Conservation (phyloP, 2,888 invertebrate species). For the Phyllotreta striolata region DNA sequence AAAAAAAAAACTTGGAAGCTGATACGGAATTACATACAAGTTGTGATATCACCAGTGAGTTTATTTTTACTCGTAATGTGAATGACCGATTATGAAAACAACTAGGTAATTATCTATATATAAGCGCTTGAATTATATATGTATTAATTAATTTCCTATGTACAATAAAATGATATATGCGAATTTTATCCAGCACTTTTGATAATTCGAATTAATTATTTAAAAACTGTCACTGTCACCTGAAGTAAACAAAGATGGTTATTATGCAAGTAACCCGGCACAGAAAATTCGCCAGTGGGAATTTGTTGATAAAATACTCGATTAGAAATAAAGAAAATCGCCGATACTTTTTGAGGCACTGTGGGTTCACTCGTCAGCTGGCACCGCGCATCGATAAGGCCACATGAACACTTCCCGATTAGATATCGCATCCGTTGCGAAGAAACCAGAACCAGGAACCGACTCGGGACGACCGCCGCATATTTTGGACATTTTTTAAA, state of each 20-base stretch:
- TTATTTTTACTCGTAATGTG: conserved; percentile 59
- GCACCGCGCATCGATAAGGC: neutral
- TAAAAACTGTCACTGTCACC: conserved; percentile 1
- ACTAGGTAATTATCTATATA: conserved; percentile 31
- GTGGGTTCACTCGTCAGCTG: conserved; percentile 1
- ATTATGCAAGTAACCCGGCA: too few species aligned
- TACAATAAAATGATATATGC: neutral
- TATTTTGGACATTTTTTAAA: conserved; percentile 59
- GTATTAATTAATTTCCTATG: conserved; percentile 9
- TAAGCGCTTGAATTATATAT: neutral
- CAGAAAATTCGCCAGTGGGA: too few species aligned
- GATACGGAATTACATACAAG: conserved; percentile 24
- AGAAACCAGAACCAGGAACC: conserved; percentile 39
- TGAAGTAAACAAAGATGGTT: conserved; percentile 7
- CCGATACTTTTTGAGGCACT: too few species aligned
- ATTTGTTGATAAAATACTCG: too few species aligned
- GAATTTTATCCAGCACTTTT: conserved; percentile 3
- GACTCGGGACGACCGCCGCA: conserved; percentile 46
- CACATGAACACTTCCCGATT: conserved; percentile 20
- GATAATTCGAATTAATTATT: too few species aligned
- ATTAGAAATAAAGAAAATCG: too few species aligned
- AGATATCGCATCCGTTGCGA: conserved; percentile 5
- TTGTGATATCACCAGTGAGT: conserved; percentile 30
- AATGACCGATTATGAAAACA: conserved; percentile 58
- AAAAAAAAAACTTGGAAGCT: conserved; percentile 13